Percentiles rank a stretch among this genome's conserved stretches.
phyloP scores from a whole-genome alignment of 1,140 invertebrate species.

The Diorhabda sublineata region DNA sequence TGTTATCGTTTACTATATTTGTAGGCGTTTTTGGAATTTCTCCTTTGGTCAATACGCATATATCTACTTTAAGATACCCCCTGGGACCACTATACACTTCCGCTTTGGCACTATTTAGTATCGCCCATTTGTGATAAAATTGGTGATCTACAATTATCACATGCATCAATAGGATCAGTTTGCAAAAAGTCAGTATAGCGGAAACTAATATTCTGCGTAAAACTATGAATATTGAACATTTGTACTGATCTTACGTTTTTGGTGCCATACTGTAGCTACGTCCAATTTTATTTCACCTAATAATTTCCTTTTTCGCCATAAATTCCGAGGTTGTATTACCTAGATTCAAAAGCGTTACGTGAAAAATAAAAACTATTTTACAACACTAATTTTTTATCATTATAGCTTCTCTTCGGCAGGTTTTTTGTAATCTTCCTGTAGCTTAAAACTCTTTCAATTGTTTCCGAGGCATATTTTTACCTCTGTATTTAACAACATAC shows the following conservation, averaged over 20 bases:
- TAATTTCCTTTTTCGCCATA: conserved; percentile 47
- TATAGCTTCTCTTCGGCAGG: no score
- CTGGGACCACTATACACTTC: conserved; percentile 55
- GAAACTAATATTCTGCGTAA: no score
- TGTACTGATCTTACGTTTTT: conserved; percentile 54
- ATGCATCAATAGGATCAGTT: no score
- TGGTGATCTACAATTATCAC: conserved; percentile 59
- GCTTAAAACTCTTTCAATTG: no score
- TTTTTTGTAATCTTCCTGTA: no score
- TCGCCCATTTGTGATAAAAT: conserved; percentile 77
- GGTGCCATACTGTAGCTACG: conserved; percentile 64
- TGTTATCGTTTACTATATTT: conserved; percentile 62
- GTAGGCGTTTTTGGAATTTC: conserved; percentile 59
- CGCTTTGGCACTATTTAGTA: conserved; percentile 65
- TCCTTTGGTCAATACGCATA: conserved; percentile 66
- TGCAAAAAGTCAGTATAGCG: no score
- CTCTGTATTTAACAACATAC: no score
- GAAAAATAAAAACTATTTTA: not conserved
- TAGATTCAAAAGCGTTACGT: conserved; percentile 18
- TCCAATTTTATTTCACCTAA: conserved; percentile 66
- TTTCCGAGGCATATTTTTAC: no score
- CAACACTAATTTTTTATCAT: not conserved
- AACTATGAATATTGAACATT: no score
- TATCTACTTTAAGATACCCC: conserved; percentile 75
- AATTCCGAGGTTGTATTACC: conserved; percentile 38